These are phyloP conservation scores for Lottia gigantea DNA, from an alignment of 2,888 invertebrate genomes.

Conservation along the genomic window DNA sequence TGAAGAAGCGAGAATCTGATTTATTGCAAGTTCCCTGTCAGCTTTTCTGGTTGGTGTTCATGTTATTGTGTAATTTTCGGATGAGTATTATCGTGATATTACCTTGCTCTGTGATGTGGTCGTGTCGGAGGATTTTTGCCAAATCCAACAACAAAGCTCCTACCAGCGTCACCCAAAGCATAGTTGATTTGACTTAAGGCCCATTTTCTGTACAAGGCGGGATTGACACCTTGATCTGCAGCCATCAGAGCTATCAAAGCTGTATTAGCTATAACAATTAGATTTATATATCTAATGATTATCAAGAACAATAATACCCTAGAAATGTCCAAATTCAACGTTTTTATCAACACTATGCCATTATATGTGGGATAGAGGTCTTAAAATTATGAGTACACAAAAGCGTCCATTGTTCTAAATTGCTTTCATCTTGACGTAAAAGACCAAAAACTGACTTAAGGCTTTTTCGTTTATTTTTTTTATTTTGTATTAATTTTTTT, in stretches of 20 bases:
- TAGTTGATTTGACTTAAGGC: slow-evolving; percentile 44
- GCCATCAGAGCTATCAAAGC: slow-evolving; percentile 41
- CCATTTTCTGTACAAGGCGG: slow-evolving; percentile 28
- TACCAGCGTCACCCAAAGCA: slow-evolving; percentile 37
- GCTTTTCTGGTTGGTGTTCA: too few species aligned
- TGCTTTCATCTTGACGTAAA: too few species aligned
- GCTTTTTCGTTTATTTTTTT: too few species aligned
- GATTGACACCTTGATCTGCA: slow-evolving; percentile 35
- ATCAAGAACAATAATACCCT: neutral
- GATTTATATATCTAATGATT: neutral
- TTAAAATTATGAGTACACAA: too few species aligned
- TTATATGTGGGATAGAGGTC: too few species aligned
- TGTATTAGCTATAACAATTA: slow-evolving; percentile 33
- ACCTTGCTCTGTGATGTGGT: slow-evolving; percentile 51
- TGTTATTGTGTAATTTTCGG: neutral
- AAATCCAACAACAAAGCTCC: slow-evolving; percentile 31
- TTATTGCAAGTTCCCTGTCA: too few species aligned
- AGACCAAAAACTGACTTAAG: too few species aligned
- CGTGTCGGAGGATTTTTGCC: slow-evolving; percentile 40
- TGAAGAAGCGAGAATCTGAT: too few species aligned
- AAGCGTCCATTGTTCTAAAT: too few species aligned
- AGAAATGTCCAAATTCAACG: too few species aligned
- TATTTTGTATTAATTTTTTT: too few species aligned
- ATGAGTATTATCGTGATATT: slow-evolving; percentile 5
- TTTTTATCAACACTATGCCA: too few species aligned